Evolutionary conservation across 2,113 vertebrate genomes (phyloP), one percentile per base, ranked within the genome.

Genomic region (Notiomystis cincta): DNA sequence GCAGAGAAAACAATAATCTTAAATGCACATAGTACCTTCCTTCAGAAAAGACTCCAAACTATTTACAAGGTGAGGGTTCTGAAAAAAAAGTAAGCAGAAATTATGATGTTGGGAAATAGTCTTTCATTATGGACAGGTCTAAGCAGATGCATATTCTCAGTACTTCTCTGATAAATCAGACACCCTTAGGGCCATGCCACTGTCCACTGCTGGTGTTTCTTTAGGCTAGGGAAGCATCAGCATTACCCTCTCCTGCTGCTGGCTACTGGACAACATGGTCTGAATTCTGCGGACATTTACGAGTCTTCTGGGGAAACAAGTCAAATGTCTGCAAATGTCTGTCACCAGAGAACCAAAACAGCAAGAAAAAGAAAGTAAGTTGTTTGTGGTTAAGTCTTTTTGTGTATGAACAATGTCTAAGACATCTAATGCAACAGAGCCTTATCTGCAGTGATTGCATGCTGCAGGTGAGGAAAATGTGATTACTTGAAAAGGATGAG

Each of bases 1-100:
- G 64, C 47, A 93, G 38, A 82, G 69, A 95, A 96, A 92, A 88
- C 75, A 12, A 24, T 64, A 79, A 71, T 94, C 58, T 88, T 86
- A 93, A 88, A 93, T n/a, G 66, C 31, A 70, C 9, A n/a, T 10
- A 88, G 57, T 76, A 57, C 40, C n/a, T 65, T 87, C 75, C 73
- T 89, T 94, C 70, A 91, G 57, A 92, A 87, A 84, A 84, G 28
- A 44, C 25, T 87, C 27, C 15, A 33, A 93, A 78, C n/a, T 82
- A 83, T 88, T 94, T 82, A 93, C 71, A 87, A 80, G 65, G 44
- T 1, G 1, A 47, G 11, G 13, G 12, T 54, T 85, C 38, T 51
- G 35, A 23, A 62, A 66, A 58, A 42, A 89, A 75, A 72, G 35
- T 40, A 89, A 80, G 54, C 21, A 65, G 65, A 84, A 37, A 48